phyloP scores from a whole-genome alignment of 2,113 vertebrate genomes.

The Eurystomus gularis region DNA sequence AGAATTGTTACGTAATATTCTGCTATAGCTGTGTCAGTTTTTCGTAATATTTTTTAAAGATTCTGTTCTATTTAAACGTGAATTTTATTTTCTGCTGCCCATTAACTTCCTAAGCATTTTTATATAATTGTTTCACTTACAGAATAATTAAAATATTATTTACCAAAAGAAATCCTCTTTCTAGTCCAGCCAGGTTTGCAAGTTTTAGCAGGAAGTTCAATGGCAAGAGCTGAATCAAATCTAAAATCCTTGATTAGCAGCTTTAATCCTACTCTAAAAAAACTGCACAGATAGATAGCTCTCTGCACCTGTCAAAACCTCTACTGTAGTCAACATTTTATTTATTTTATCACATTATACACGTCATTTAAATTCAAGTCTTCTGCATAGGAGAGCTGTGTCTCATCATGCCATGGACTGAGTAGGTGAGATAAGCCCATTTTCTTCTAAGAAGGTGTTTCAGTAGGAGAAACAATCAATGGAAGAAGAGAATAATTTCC shows the following conservation, averaged over 20 bases:
- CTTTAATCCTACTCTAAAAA: neutral
- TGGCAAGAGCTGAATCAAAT: neutral
- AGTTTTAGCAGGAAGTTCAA: neutral
- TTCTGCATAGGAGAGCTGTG: neutral
- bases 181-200: neutral
- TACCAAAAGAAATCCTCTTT: neutral
- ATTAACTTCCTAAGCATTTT: neutral
- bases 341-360: constrained; percentile 33
- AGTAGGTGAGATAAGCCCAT: constrained; percentile 23
- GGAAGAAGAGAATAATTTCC: constrained; percentile 27
- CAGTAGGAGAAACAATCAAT: neutral
- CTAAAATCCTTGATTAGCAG: neutral
- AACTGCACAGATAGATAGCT: neutral
- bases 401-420: neutral
- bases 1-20: constrained; percentile 14
- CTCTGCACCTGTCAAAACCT: neutral
- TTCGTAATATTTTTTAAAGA: neutral
- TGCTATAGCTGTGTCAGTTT: neutral
- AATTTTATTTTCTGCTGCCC: constrained; percentile 56
- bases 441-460: constrained; percentile 2
- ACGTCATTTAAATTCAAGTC: constrained; percentile 24
- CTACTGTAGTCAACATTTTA: neutral
- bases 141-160: neutral
- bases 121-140: neutral
- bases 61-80: constrained; percentile 12